phyloP scores from a whole-genome alignment of 2,797 vertebrate genomes.

The Anomalospiza imberbis region DNA sequence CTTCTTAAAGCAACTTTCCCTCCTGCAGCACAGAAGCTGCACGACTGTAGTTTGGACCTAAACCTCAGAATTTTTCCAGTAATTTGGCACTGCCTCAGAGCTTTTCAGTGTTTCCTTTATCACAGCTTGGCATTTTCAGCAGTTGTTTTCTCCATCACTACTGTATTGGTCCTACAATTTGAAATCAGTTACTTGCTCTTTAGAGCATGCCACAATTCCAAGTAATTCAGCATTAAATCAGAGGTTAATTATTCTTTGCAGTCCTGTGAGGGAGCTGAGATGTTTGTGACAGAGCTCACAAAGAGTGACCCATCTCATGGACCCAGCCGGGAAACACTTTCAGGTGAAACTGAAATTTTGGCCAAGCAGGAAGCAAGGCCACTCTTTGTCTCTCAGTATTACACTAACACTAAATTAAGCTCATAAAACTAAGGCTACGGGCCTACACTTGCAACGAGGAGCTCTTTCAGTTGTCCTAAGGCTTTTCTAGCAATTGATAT shows the following conservation, averaged over 20 bases:
- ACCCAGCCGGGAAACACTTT: background rate
- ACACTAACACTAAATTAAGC: background rate
- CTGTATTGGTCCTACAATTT: background rate
- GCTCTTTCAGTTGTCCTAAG: background rate
- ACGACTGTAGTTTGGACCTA: rapidly evolving
- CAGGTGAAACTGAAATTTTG: background rate
- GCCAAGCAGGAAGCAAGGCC: background rate
- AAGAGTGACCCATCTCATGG: background rate
- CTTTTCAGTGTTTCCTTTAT: background rate
- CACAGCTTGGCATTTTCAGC: background rate
- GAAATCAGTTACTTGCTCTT: background rate
- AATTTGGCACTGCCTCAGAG: background rate
- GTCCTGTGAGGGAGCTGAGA: background rate
- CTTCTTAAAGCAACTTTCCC: background rate
- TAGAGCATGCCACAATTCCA: background rate
- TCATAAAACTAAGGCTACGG: background rate
- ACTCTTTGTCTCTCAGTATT: background rate
- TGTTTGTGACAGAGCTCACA: background rate
- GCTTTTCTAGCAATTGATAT: background rate
- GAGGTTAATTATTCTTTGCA: background rate
- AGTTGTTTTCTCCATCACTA: background rate
- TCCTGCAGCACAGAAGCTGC: background rate
- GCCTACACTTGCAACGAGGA: background rate
- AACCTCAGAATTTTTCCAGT: background rate
- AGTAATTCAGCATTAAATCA: background rate